Conservation (phyloP, 2,797 vertebrate genomes). For the Perodicticus potto region DNA sequence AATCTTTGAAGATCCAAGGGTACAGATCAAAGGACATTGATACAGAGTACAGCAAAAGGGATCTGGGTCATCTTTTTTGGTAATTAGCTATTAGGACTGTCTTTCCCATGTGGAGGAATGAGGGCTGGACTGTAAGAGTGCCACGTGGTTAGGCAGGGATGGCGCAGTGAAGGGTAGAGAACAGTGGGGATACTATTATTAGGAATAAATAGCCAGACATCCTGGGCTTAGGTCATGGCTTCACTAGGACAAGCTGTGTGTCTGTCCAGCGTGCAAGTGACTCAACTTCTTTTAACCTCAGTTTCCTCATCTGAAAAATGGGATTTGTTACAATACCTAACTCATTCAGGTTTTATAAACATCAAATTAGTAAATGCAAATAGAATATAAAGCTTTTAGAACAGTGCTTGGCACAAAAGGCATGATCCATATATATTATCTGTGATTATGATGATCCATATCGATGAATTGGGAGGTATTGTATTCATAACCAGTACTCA, state of each 20-base stretch:
- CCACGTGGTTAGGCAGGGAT: background rate
- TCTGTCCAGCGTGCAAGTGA: background rate
- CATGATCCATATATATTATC: too few species aligned
- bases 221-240: background rate
- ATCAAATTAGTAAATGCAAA: background rate
- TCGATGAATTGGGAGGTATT: background rate
- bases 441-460: rapidly evolving
- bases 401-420: background rate
- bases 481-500: background rate
- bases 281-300: background rate
- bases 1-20: background rate
- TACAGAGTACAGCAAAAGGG: background rate
- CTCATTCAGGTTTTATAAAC: background rate
- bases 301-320: background rate
- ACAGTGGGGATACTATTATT: too few species aligned
- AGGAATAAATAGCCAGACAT: background rate
- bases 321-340: background rate
- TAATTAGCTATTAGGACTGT: background rate
- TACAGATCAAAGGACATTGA: background rate
- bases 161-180: rapidly evolving
- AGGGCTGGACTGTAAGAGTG: background rate
- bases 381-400: background rate
- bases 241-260: background rate
- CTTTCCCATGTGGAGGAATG: background rate
- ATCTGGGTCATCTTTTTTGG: background rate